Evolutionary conservation across 2,888 invertebrate genomes (phyloP), one percentile per base, ranked within the genome.

Genomic region (Noctua comes): DNA sequence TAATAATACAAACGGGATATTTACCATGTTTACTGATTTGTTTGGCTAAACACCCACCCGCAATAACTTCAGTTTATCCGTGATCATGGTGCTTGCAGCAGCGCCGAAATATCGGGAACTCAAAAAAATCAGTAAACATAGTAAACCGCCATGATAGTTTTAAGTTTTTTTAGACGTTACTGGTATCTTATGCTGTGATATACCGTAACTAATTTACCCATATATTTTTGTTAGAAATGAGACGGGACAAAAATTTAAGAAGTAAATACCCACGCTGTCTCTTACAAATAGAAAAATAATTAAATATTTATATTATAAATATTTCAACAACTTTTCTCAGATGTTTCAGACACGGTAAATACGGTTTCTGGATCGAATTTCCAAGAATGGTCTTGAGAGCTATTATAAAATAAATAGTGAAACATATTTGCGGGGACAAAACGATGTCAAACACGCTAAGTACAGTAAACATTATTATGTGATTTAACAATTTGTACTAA

Each of bases 361-460:
- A 43, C 18, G 11, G 43, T 31, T 72, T 31, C 24, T 4, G 13
- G 59, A 75, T n/a, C 10, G 31, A 57, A 31, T 75, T 57, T 75
- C 16, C 2, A 43, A n/a, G 31, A 74, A 74, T 2, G 31, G n/a
- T 57, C 16, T 75, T 46, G 13, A 16, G 16, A 46, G 16, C 10
- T 68, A 18, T 70, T 70, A 54, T n/a, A 70, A 57, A 59, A 72
- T 43, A 43, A 27, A 27, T 27, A 62, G 24, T 68, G 24, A 6
- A 36, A 36, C 31, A 5, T 62, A 10, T 31, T 43, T 43, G 16
- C 8, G 27, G 40, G 1, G 13, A 13, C 27, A 43, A 21, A 71
- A 71, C 21, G 27, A 13, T 31, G 46, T 13, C 48, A 48, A 27
- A 48, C 21, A 43, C 13, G 27, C 10, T 43, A 27, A 8, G 62